Base-by-base conservation (phyloP, 2,113 vertebrate species). In the Halcyon senegalensis region DNA sequence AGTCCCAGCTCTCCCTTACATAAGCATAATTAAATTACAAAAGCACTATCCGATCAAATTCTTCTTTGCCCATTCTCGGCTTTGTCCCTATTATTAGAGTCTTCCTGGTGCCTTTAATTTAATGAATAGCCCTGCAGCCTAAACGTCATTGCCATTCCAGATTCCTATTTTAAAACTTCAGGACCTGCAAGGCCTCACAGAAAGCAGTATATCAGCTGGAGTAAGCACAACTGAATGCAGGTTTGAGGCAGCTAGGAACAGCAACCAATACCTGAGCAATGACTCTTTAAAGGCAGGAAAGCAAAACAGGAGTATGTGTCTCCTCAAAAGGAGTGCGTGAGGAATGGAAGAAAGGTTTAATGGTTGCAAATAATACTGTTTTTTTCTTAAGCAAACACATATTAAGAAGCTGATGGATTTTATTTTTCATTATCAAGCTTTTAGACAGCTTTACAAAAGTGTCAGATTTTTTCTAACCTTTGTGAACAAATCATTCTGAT, bases 21-120 rank as follows among this genome's bases (percentile, higher is more conserved):
- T 93, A 96, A 95, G 75, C 44, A 92, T 89, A 92, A 96, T 87
- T 92, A 93, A 93, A 95, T 96, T 95, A 92, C 51, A 92, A 86
- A 90, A 94, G 73, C 43, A 68, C 82, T 95, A 95, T 90, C 92
- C 93, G 90, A 96, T 94, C 93, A 94, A 92, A 96, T 91, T 92
- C 76, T 95, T 88, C 88, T 88, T 92, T 75, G 60, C 68, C 80
- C 93, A 58, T 91, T 94, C 90, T 96, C 16, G 0, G 59, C 58
- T 92, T 94, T 75, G 55, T 81, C 76, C 80, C 83, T 94, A 81
- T 96, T 93, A 94, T 92, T 86, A 92, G 92, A 88, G 75, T 43
- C 68, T 96, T 88, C 85, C 88, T 60, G 88, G 90, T 89, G 92
- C 85, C 92, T 96, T 93, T 89, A 93, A 93, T 94, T 88, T 90